Evolutionary conservation across 2,113 vertebrate species (phyloP), one percentile per base, ranked within the genome.

Genomic region (Megaptera novaeangliae): DNA sequence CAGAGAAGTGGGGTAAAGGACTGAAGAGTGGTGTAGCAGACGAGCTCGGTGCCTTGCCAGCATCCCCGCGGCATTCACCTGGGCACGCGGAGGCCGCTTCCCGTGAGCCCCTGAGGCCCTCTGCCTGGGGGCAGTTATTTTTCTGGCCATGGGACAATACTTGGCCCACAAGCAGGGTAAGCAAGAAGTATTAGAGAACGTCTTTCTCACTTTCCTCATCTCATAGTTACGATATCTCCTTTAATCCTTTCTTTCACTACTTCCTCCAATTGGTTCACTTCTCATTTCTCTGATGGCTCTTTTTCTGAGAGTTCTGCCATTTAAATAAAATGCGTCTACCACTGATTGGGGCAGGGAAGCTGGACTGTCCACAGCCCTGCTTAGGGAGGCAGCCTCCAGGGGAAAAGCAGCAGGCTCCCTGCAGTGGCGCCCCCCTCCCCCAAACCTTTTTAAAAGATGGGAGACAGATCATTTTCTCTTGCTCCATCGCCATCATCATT

Each of bases 271-370:
- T 36, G 23, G 27, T n/a, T 92, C 64, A 12, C 46, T 93, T 93
- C 63, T 83, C 41, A 31, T 78, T 91, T 88, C 75, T 84, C 57
- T 31, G 27, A 20, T 74, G 71, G 66, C 46, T 88, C 36, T 27
- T 93, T 95, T 92, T 83, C 83, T 80, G 92, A 95, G 84, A 81
- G 68, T 85, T 68, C 71, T 68, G n/a, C 29, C 88, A 95, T 84
- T 82, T 96, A 57, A 80, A 52, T n/a, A 44, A 75, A 49, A 78
- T 25, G 52, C 31, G 52, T 68, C 90, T 59, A 66, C 3, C 52
- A 61, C 59, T 0, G 23, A 78, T 31, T 36, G 77, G 63, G 46
- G 29, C 41, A 36, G 31, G 52, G 11, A 46, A 11, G 17, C 12
- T 61, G 39, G 64, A 66, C 31, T 72, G 66, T 52, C 59, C n/a